phyloP scores from a whole-genome alignment of 2,888 invertebrate genomes.

The Liodrosophila aerea region DNA sequence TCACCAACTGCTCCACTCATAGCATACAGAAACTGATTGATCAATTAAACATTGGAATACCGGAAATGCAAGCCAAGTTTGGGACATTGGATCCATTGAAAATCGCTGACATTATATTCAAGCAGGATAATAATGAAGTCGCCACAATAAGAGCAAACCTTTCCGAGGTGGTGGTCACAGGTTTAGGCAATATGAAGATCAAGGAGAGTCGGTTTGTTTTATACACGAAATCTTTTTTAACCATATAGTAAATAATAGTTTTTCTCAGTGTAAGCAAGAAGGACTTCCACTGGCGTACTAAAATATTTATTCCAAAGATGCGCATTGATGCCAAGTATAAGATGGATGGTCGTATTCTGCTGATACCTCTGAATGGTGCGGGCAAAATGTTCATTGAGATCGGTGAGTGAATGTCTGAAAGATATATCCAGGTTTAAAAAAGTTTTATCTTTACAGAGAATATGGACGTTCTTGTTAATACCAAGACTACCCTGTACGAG shows the following conservation, averaged over 20 bases:
- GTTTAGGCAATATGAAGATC: conserved; percentile 86
- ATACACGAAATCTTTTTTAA: too few species aligned
- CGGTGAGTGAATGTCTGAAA: conserved; percentile 81
- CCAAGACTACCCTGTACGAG: conserved; percentile 85
- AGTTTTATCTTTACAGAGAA: conserved; percentile 82
- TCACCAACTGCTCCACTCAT: conserved; percentile 86
- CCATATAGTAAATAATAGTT: too few species aligned
- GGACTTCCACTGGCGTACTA: conserved; percentile 87
- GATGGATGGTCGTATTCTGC: conserved; percentile 86
- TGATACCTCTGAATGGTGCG: conserved; percentile 86
- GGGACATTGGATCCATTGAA: conserved; percentile 86
- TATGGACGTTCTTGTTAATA: conserved; percentile 86
- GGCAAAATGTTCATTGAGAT: conserved; percentile 88
- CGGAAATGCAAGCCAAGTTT: conserved; percentile 81
- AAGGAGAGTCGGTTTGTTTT: conserved; percentile 85
- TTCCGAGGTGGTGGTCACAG: conserved; percentile 85
- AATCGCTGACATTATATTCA: conserved; percentile 86
- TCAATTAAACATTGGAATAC: conserved; percentile 83
- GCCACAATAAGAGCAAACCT: conserved; percentile 88
- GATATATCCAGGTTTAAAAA: too few species aligned
- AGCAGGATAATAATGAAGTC: conserved; percentile 88
- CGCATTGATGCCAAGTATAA: conserved; percentile 87
- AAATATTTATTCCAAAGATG: conserved; percentile 85
- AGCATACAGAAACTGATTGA: conserved; percentile 84
- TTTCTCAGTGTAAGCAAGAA: conserved; percentile 85